These are phyloP conservation scores for Acrossocheilus fasciatus DNA, from an alignment of 2,797 vertebrate species.

Conservation along the genomic window DNA sequence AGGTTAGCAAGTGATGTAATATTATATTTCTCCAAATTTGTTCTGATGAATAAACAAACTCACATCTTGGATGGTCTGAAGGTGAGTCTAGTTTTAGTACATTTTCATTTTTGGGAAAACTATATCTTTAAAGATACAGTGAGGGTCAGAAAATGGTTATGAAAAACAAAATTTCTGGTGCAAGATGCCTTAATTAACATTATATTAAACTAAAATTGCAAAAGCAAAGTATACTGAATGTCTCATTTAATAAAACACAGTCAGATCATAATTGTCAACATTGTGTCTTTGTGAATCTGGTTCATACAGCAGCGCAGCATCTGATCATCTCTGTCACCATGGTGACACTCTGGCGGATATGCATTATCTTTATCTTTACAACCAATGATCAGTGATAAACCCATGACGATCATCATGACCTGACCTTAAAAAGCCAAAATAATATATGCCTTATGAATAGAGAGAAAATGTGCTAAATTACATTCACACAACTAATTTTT, in stretches of 20 bases:
- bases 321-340: constrained; percentile 33
- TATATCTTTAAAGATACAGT: not conserved
- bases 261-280: not conserved
- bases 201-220: not conserved
- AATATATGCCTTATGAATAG: not conserved
- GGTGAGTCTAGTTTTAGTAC: not conserved
- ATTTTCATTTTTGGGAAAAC: not conserved
- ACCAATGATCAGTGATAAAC: not conserved
- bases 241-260: not conserved
- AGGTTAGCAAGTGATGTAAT: not conserved
- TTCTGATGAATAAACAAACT: not conserved
- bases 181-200: not conserved
- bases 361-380: constrained; percentile 30
- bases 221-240: not conserved
- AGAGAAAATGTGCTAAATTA: not conserved
- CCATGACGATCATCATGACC: not conserved
- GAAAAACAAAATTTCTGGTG: not conserved
- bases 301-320: constrained; percentile 11
- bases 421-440: not conserved
- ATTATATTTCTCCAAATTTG: not conserved
- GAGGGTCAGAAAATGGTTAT: not conserved
- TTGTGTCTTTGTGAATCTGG: constrained; percentile 4
- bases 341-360: constrained; percentile 7
- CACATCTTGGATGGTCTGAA: not conserved
- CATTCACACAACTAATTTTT: not conserved